phyloP scores from a whole-genome alignment of 2,113 vertebrate genomes.

The Corythornis vintsioides region DNA sequence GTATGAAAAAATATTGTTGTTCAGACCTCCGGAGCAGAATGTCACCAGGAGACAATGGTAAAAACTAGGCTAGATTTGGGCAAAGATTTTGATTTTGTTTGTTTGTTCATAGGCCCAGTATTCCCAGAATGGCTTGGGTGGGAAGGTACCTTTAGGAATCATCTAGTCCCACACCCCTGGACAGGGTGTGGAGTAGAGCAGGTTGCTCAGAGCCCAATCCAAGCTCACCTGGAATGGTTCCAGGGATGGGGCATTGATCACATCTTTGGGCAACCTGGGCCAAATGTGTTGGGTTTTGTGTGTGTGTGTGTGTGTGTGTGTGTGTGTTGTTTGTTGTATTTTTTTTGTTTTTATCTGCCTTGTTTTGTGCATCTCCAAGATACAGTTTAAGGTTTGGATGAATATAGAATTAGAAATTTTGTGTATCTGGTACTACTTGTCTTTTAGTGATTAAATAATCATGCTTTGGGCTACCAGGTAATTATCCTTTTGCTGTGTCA shows the following conservation, averaged over 20 bases:
- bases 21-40: neutral
- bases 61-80: neutral
- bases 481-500: neutral
- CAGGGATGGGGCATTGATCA: neutral
- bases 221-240: neutral
- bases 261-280: neutral
- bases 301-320: too few species aligned
- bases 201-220: neutral
- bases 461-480: neutral
- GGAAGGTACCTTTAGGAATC: neutral
- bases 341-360: neutral
- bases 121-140: neutral
- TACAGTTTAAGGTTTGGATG: neutral
- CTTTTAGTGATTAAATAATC: neutral
- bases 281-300: too few species aligned
- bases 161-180: neutral
- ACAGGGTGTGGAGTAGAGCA: neutral
- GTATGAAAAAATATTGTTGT: neutral
- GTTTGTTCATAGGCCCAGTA: fast-evolving
- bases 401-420: neutral
- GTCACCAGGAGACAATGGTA: neutral
- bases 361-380: neutral
- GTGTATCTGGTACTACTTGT: neutral
- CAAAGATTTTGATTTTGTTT: neutral
- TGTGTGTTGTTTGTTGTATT: too few species aligned